Percentiles rank a stretch among this genome's conserved stretches.
Evolutionary conservation across 1,140 invertebrate genomes (phyloP).

Genomic region (Trichogramma pretiosum): DNA sequence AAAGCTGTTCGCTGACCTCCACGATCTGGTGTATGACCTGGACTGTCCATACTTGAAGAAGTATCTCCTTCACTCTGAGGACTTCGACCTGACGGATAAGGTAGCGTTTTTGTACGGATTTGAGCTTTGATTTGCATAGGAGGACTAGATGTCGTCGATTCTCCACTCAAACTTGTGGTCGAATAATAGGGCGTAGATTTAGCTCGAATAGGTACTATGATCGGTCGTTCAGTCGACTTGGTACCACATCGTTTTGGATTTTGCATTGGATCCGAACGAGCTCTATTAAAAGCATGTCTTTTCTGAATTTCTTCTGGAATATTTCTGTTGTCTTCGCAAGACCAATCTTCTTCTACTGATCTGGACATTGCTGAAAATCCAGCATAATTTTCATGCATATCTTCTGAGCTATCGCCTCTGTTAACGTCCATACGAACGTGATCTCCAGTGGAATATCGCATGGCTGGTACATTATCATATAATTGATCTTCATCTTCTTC

Average conservation of each 20-base stretch:
- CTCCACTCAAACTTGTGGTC: constrained; percentile 42
- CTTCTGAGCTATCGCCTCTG: constrained; percentile 36
- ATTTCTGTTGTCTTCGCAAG: constrained; percentile 29
- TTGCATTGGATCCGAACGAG: constrained; percentile 29
- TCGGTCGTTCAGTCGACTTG: constrained; percentile 37
- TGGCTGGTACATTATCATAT: constrained; percentile 41
- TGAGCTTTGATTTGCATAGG: constrained; percentile 40
- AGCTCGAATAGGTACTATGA: constrained; percentile 35
- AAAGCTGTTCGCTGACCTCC: constrained; percentile 37
- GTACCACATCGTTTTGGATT: constrained; percentile 29
- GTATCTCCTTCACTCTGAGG: constrained; percentile 44
- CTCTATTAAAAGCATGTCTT: constrained; percentile 26
- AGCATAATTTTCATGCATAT: constrained; percentile 41
- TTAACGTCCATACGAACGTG: constrained; percentile 34
- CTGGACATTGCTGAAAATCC: constrained; percentile 27
- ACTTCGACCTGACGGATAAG: constrained; percentile 35
- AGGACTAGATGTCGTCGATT: constrained; percentile 43
- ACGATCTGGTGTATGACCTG: constrained; percentile 39
- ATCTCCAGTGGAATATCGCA: constrained; percentile 36
- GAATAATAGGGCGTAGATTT: constrained; percentile 43
- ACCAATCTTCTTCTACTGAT: constrained; percentile 36
- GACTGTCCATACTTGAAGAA: constrained; percentile 44
- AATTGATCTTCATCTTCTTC: constrained; percentile 40
- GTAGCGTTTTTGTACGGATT: constrained; percentile 42
- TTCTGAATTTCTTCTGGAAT: constrained; percentile 15